Percentiles rank a stretch among this genome's conserved stretches.
These are phyloP conservation scores for Sminthurides aquaticus DNA, from an alignment of 2,888 invertebrate genomes.

Conservation along the genomic window DNA sequence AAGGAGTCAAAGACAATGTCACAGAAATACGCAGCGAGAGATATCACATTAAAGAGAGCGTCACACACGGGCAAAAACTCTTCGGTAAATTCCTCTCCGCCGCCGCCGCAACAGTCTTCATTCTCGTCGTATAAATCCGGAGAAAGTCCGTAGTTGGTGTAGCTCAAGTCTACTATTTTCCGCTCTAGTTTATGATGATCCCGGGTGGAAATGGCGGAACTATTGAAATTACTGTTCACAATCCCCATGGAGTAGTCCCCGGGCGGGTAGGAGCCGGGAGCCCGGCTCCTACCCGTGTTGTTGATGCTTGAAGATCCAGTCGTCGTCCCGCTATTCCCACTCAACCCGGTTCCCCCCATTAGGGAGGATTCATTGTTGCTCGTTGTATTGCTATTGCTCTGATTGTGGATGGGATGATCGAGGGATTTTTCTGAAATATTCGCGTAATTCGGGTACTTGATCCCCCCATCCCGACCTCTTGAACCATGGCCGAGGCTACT, in stretches of 20 bases:
- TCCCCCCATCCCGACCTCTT: too few species aligned
- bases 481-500: background rate
- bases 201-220: background rate
- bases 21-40: constrained; percentile 81
- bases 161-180: background rate
- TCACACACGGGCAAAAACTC: constrained; percentile 87
- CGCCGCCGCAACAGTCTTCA: constrained; percentile 1
- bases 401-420: background rate
- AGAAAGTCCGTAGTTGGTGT: background rate
- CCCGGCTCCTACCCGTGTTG: background rate
- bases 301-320: background rate
- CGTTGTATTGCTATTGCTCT: background rate
- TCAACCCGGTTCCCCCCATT: background rate
- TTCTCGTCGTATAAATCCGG: background rate
- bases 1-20: constrained; percentile 82
- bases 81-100: constrained; percentile 33
- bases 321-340: background rate
- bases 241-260: background rate
- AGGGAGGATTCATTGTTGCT: background rate
- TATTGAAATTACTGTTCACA: background rate
- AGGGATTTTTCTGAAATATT: background rate
- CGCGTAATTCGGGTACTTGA: background rate
- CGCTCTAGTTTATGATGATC: background rate
- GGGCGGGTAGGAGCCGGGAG: background rate
- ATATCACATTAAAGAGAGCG: constrained; percentile 82